Conservation (phyloP, 2,113 vertebrate species). For the Hippopotamus amphibius region DNA sequence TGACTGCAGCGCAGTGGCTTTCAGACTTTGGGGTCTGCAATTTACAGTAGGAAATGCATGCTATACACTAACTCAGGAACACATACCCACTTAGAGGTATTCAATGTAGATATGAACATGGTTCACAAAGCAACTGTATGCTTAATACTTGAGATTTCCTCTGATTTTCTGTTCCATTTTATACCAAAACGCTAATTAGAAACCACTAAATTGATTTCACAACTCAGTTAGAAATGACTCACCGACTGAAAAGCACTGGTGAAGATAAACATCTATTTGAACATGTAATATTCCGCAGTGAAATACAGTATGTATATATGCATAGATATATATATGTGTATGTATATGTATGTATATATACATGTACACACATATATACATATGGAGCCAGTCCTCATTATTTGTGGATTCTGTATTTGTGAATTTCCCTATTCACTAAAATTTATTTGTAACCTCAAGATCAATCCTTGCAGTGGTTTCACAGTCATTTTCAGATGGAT, state of each 20-base stretch:
- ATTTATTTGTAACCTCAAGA: background rate
- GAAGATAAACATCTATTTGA: background rate
- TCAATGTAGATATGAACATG: background rate
- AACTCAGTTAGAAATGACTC: background rate
- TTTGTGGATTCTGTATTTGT: background rate
- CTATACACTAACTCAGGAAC: background rate
- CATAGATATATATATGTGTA: rapidly evolving
- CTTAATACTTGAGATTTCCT: background rate
- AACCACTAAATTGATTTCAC: background rate
- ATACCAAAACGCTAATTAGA: background rate
- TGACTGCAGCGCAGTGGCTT: rapidly evolving
- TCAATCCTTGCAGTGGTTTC: background rate
- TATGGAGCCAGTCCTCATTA: background rate
- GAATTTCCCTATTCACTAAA: background rate
- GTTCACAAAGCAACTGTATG: background rate
- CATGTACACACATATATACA: rapidly evolving
- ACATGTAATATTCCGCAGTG: background rate
- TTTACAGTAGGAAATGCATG: background rate
- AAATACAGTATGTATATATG: background rate
- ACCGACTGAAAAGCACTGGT: background rate
- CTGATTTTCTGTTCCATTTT: background rate
- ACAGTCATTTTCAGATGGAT: background rate
- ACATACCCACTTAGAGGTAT: background rate
- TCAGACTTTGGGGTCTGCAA: background rate
- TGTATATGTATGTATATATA: rapidly evolving